phyloP scores from a whole-genome alignment of 2,113 vertebrate genomes.

The Colossoma macropomum region DNA sequence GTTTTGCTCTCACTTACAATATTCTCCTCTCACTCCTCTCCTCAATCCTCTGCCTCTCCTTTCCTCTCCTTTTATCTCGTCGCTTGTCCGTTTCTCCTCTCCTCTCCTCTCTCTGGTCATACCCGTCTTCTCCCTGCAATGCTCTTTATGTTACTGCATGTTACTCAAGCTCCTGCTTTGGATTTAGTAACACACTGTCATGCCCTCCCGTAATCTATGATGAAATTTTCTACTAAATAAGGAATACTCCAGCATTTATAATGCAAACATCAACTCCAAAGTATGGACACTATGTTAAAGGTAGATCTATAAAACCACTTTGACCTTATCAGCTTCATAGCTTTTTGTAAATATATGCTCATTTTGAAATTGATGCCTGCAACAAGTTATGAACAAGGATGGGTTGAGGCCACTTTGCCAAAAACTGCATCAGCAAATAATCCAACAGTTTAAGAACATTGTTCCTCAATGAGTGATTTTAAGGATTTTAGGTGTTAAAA shows the following conservation, averaged over 20 bases:
- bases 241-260: background rate
- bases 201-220: background rate
- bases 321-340: too few relatives aligned
- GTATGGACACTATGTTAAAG: too few relatives aligned
- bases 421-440: too few relatives aligned
- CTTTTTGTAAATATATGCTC: too few relatives aligned
- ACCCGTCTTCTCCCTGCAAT: conserved; percentile 1
- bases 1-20: conserved; percentile 77
- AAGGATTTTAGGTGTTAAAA: too few relatives aligned
- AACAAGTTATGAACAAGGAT: too few relatives aligned
- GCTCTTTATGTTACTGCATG: background rate
- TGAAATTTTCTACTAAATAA: background rate
- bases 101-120: conserved; percentile 1
- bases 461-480: too few relatives aligned
- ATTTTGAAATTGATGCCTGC: too few relatives aligned
- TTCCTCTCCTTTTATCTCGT: background rate
- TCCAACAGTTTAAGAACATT: too few relatives aligned
- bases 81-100: background rate
- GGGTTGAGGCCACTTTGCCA: too few relatives aligned
- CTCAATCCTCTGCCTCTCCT: background rate
- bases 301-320: too few relatives aligned
- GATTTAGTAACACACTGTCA: background rate
- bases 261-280: background rate
- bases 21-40: conserved; percentile 43
- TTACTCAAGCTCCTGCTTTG: background rate